Conservation (phyloP, 2,888 invertebrate genomes). For the Tetropium fuscum region DNA sequence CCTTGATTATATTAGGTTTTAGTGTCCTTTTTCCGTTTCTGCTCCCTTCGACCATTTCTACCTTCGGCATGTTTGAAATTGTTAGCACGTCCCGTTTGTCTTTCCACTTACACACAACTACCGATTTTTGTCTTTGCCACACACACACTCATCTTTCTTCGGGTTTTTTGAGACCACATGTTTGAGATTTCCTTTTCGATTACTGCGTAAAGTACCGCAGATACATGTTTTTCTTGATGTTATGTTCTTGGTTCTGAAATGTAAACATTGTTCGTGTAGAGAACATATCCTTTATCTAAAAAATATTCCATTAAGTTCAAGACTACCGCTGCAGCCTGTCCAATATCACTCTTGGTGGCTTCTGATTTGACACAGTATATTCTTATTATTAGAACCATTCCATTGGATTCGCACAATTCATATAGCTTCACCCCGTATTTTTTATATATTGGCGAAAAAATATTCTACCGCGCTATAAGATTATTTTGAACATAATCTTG, state of each 20-base stretch:
- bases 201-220: slow-evolving; percentile 43
- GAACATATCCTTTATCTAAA: too few relatives aligned
- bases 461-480: too few relatives aligned
- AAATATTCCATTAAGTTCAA: too few relatives aligned
- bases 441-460: too few relatives aligned
- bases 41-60: neutral
- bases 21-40: neutral
- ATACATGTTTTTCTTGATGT: slow-evolving; percentile 41
- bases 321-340: too few relatives aligned
- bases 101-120: slow-evolving; percentile 16
- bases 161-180: slow-evolving; percentile 15
- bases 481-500: too few relatives aligned
- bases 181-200: slow-evolving; percentile 44
- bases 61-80: neutral
- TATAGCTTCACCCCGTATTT: too few relatives aligned
- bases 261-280: slow-evolving; percentile 48
- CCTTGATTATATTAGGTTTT: too few relatives aligned
- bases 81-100: slow-evolving; percentile 24
- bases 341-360: too few relatives aligned
- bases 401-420: too few relatives aligned
- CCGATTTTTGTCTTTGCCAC: slow-evolving; percentile 18
- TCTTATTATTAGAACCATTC: too few relatives aligned
- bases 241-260: slow-evolving; percentile 25
- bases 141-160: slow-evolving; percentile 28
- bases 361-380: too few relatives aligned